Evolutionary conservation across 2,113 vertebrate species (phyloP), one percentile per base, ranked within the genome.

Genomic region (Anthoscopus minutus): DNA sequence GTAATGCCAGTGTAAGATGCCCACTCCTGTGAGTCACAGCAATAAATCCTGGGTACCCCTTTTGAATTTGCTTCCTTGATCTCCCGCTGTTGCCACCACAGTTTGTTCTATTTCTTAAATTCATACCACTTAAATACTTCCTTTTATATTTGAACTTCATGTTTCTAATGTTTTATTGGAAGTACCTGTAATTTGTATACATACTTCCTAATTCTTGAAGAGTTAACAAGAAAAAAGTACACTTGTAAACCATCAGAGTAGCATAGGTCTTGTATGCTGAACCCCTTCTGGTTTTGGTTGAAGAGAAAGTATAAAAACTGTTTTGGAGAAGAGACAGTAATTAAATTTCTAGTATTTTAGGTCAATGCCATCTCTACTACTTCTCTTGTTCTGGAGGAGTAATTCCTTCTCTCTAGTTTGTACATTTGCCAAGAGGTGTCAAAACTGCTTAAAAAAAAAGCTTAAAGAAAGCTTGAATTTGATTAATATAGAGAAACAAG

Each of bases 401-500:
- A 81, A 89, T 95, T 93, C 77, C 81, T 80, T 95, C 91, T 93
- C 89, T 94, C 74, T 69, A 65, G 91, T 95, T 95, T 97, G 97
- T 96, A 91, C 96, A 97, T 97, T 97, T 97, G 97, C 97, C 97
- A 98, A 97, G 97, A 98, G 97, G 97, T 98, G 98, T 98, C 98
- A 98, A 98, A 98, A 97, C 92, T 93, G 94, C 87, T 97, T 35
- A 6, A 86, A 96, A 92, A 94, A 97, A 96, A 92, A 87, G 76
- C 82, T 94, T 95, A 78, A 96, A 96, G 96, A 97, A 97, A 94
- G 72, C 97, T 98, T 97, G 97, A 98, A 98, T 98, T 98, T 98
- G 98, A 98, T 98, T 98, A 98, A 98, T 98, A 98, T 97, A 97
- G 98, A 98, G 98, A 98, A 98, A 98, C 97, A 98, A 98, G 98